Percentiles rank a stretch among this genome's conserved stretches.
Evolutionary conservation across 2,888 invertebrate species (phyloP).

Genomic region (Dermolepida albohirtum): DNA sequence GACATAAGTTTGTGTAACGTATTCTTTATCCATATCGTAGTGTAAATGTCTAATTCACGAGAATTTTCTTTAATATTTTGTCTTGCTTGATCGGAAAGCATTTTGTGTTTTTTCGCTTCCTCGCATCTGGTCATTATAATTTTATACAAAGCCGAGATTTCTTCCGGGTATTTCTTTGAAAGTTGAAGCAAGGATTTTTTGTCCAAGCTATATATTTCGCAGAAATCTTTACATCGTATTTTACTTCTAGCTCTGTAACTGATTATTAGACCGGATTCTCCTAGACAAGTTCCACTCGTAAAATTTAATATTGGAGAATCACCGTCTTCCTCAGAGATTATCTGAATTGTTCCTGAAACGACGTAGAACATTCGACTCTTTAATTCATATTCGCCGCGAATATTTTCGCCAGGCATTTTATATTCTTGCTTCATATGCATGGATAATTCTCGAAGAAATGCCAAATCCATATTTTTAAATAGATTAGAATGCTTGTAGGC

Average conservation of each 20-base stretch:
- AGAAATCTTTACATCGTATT: slow-evolving; percentile 49
- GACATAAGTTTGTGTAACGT: slow-evolving; percentile 42
- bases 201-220: slow-evolving; percentile 48
- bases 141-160: slow-evolving; percentile 1
- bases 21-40: slow-evolving; percentile 39
- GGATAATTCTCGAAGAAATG: slow-evolving; percentile 47
- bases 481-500: slow-evolving; percentile 50
- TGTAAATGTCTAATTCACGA: slow-evolving; percentile 32
- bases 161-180: slow-evolving; percentile 45
- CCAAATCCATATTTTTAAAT: slow-evolving; percentile 46
- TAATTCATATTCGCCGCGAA: slow-evolving; percentile 45
- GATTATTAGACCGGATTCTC: slow-evolving; percentile 47
- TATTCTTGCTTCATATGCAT: slow-evolving; percentile 47
- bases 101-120: not conserved
- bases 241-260: slow-evolving; percentile 47
- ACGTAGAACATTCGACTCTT: slow-evolving; percentile 51
- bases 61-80: not conserved
- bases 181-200: slow-evolving; percentile 43
- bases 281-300: slow-evolving; percentile 51
- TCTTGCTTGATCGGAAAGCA: slow-evolving; percentile 13
- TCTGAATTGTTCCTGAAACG: slow-evolving; percentile 50
- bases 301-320: slow-evolving; percentile 52
- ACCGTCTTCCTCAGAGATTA: slow-evolving; percentile 52
- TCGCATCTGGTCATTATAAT: slow-evolving; percentile 17
- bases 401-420: slow-evolving; percentile 49